Base-by-base conservation (phyloP, 2,113 vertebrate genomes). In the Ifrita kowaldi region DNA sequence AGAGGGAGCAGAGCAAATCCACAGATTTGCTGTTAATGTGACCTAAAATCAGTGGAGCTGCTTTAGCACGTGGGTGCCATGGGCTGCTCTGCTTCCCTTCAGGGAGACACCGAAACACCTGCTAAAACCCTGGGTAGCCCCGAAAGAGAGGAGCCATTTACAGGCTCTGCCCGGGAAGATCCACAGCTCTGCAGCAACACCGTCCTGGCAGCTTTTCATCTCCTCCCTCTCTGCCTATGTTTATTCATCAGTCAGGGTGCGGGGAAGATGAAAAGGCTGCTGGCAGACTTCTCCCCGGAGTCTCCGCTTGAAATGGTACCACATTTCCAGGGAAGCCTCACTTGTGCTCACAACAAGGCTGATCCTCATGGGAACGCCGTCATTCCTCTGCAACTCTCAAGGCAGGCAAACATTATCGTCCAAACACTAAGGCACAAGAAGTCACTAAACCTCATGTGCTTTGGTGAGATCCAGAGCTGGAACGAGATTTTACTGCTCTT, bases 191-290 rank as follows among this genome's bases (percentile, higher is more conserved):
- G 16, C 65, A 22, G 65, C 85, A 63, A 3, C 62, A 1, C 1
- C 9, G 47, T 13, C 65, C 85, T 27, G 83, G 44, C 71, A 35
- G 71, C 83, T 67, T 35, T 17, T 35, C 83, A 35, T 85, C 71
- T 49, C 39, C 3, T 87, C 57, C 63, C 75, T 60, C 83, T 49
- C 23, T 33, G 56, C 10, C 22, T 1, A 55, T 89, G 76, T 69
- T 91, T 94, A 94, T 92, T 90, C 84, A 70, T 96, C 73, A 81
- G 62, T 2, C 32, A 3, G 56, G 69, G 67, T 52, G 71, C 86
- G 22, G 79, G 44, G 55, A 47, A 77, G 89, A 92, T 93, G 83
- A 90, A 94, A 91, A 81, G 71, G 71, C 86, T 84, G 86, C 80
- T 42, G 15, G 76, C 92, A 89, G 79, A 6, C 64, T 86, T 78